phyloP scores from a whole-genome alignment of 1,140 invertebrate genomes.

The Conus betulinus region DNA sequence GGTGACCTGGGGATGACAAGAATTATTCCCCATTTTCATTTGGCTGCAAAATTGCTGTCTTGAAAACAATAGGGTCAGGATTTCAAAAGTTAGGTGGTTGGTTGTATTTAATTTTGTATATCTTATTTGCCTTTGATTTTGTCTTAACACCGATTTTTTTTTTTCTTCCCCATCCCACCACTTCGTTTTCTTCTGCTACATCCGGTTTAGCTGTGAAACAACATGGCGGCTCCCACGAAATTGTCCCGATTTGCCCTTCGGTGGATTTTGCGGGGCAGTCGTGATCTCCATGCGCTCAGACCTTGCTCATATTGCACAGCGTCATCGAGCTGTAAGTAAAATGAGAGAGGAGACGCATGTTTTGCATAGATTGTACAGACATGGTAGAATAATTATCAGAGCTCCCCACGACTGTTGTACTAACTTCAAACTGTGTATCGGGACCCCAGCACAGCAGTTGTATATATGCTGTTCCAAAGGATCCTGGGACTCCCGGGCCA shows the following conservation, averaged over 20 bases:
- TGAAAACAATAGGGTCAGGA: too few species aligned
- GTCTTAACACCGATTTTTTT: too few species aligned
- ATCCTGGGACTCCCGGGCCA: background rate
- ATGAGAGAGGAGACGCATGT: too few species aligned
- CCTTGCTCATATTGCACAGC: background rate
- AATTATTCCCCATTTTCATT: too few species aligned
- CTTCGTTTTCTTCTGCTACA: too few species aligned
- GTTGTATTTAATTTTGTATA: too few species aligned
- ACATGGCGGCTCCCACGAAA: background rate
- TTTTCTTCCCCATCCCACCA: too few species aligned
- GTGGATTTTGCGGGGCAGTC: background rate
- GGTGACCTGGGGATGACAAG: too few species aligned
- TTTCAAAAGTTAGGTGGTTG: too few species aligned
- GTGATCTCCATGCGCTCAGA: background rate
- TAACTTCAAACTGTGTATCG: background rate
- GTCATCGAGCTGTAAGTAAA: background rate
- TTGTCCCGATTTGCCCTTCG: background rate
- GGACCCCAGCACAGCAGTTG: background rate
- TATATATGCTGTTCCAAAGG: background rate
- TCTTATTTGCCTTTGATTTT: too few species aligned
- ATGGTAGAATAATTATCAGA: background rate
- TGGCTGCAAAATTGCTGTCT: too few species aligned
- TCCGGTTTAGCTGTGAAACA: background rate
- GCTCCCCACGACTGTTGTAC: background rate
- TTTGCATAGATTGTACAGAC: background rate